These are phyloP conservation scores for Meleagris gallopavo DNA, from an alignment of 2,113 vertebrate species.

Conservation along the genomic window DNA sequence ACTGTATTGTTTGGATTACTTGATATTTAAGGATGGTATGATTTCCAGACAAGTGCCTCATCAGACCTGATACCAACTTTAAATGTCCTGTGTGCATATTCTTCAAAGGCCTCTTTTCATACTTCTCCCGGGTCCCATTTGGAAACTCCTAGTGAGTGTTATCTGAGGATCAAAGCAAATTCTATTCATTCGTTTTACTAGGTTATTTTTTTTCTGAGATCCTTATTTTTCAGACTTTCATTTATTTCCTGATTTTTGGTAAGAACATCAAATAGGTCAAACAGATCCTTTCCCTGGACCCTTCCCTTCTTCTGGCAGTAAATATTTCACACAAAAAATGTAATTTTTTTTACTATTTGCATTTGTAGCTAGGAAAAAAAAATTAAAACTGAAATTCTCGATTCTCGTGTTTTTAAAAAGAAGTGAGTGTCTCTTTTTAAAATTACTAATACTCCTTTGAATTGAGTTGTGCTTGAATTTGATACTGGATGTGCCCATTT, in stretches of 20 bases:
- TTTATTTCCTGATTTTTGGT: background rate
- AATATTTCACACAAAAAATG: background rate
- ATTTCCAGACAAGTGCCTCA: constrained; percentile 1
- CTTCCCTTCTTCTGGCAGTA: background rate
- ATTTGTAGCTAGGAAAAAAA: background rate
- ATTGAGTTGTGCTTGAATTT: background rate
- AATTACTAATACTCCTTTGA: background rate
- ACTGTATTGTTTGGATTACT: background rate
- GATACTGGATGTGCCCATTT: background rate
- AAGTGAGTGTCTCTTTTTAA: background rate
- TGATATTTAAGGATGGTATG: background rate
- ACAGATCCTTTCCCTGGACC: background rate
- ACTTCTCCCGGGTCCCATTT: background rate
- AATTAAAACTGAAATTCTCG: background rate
- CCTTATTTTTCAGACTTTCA: background rate
- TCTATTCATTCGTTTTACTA: background rate
- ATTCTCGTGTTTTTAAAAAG: background rate
- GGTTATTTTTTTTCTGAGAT: accelerated
- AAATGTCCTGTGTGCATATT: background rate
- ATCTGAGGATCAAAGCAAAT: background rate
- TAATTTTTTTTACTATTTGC: background rate
- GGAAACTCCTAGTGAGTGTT: background rate
- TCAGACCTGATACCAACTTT: background rate
- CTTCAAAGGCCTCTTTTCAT: background rate
- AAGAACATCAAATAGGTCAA: background rate